Evolutionary conservation across 2,888 invertebrate genomes (phyloP).

Genomic region (Ophraella communa): DNA sequence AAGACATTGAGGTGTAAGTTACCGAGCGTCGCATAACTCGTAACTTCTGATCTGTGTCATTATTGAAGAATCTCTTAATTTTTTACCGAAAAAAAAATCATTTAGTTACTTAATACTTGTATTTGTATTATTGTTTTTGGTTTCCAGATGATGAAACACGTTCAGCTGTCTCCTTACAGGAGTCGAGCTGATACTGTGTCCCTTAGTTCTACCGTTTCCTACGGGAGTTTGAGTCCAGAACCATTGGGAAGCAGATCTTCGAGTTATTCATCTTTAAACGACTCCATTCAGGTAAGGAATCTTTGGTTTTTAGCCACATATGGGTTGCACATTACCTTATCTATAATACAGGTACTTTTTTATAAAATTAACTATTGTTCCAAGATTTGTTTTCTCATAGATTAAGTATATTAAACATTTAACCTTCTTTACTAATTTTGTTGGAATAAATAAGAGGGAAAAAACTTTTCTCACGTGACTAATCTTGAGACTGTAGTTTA

Average conservation of each 20-base stretch:
- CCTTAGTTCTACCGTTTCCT: slow-evolving; percentile 75
- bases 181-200: slow-evolving; percentile 85
- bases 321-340: no score
- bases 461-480: slow-evolving; percentile 16
- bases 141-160: slow-evolving; percentile 87
- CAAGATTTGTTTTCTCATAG: slow-evolving; percentile 10
- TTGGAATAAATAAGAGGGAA: neutral
- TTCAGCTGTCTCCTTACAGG: slow-evolving; percentile 86
- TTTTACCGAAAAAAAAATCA: no score
- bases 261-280: slow-evolving; percentile 70
- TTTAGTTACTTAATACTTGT: no score
- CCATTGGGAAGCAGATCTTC: slow-evolving; percentile 73
- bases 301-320: no score
- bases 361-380: neutral
- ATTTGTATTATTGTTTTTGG: no score
- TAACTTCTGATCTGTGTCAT: slow-evolving; percentile 14
- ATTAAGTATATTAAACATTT: slow-evolving; percentile 9
- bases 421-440: slow-evolving; percentile 10
- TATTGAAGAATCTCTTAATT: no score
- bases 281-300: slow-evolving; percentile 60
- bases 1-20: slow-evolving; percentile 5
- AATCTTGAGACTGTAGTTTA: neutral
- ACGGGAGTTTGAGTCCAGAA: slow-evolving; percentile 76
- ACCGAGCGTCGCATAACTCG: slow-evolving; percentile 13
- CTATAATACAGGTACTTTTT: no score